Percentiles rank a stretch among this genome's conserved stretches.
Evolutionary conservation across 2,797 vertebrate species (phyloP).

Genomic region (Emydoidea blandingii): DNA sequence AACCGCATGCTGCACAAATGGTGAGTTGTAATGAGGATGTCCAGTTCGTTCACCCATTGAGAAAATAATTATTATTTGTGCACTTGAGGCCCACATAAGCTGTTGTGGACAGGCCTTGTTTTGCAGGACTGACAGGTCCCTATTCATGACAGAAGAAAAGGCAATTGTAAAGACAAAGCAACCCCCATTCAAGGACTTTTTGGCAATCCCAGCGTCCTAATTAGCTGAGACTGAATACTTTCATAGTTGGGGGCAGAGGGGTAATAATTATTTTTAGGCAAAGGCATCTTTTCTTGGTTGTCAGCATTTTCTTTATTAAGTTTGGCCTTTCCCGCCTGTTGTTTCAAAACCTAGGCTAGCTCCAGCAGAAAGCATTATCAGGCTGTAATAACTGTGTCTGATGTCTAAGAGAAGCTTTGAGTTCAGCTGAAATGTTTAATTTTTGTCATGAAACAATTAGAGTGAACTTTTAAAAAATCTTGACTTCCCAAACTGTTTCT

Average conservation of each 20-base stretch:
- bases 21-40: not conserved
- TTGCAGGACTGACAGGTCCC: not conserved
- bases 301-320: fast-evolving
- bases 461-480: not conserved
- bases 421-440: not conserved
- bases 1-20: not conserved
- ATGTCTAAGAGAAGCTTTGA: not conserved
- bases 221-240: not conserved
- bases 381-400: not conserved
- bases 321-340: not conserved
- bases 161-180: not conserved
- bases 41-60: not conserved
- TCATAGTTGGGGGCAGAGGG: not conserved
- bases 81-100: not conserved
- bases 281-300: not conserved
- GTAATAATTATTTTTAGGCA: not conserved
- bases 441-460: not conserved
- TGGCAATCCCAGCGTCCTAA: not conserved
- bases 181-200: not conserved
- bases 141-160: not conserved
- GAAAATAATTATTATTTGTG: constrained; percentile 3
- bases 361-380: not conserved
- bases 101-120: not conserved
- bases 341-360: not conserved
- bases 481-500: not conserved